Evolutionary conservation across 1,140 invertebrate genomes (phyloP).

Genomic region (Ostrea denselamellosa): DNA sequence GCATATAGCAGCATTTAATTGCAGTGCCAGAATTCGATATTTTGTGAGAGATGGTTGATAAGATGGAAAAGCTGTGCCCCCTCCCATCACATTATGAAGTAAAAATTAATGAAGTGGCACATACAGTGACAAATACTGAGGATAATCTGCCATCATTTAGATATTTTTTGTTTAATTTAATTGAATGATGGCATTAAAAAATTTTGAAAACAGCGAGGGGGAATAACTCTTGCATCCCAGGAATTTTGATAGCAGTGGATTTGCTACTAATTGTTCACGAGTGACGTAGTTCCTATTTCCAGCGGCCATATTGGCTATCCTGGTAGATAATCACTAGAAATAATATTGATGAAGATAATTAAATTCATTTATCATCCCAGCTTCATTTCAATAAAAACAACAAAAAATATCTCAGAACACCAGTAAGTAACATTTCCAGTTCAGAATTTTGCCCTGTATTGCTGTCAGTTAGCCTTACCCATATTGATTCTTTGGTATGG

Average conservation of each 20-base stretch:
- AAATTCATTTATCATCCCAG: constrained; percentile 26
- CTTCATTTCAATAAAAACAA: constrained; percentile 28
- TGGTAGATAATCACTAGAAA: constrained; percentile 14
- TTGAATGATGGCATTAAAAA: not conserved
- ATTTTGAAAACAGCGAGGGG: not conserved
- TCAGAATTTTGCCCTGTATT: not conserved
- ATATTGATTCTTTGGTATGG: constrained; percentile 29
- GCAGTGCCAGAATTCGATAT: constrained; percentile 42
- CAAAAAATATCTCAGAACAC: not conserved
- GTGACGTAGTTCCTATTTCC: not conserved
- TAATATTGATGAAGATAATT: constrained; percentile 39
- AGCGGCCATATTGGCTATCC: constrained; percentile 26
- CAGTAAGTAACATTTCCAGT: not conserved
- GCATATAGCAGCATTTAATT: constrained; percentile 38
- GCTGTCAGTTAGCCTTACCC: not conserved
- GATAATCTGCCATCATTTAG: not conserved
- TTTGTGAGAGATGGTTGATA: constrained; percentile 40
- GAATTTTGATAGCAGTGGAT: not conserved
- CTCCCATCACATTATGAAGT: constrained; percentile 50
- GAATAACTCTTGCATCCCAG: not conserved
- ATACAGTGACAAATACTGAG: constrained; percentile 1
- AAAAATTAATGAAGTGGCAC: constrained; percentile 57
- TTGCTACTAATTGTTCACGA: not conserved
- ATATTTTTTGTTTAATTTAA: constrained; percentile 9
- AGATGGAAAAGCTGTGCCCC: constrained; percentile 14